These are phyloP conservation scores for Phaenicophaeus curvirostris DNA, from an alignment of 2,797 vertebrate species.

Conservation along the genomic window DNA sequence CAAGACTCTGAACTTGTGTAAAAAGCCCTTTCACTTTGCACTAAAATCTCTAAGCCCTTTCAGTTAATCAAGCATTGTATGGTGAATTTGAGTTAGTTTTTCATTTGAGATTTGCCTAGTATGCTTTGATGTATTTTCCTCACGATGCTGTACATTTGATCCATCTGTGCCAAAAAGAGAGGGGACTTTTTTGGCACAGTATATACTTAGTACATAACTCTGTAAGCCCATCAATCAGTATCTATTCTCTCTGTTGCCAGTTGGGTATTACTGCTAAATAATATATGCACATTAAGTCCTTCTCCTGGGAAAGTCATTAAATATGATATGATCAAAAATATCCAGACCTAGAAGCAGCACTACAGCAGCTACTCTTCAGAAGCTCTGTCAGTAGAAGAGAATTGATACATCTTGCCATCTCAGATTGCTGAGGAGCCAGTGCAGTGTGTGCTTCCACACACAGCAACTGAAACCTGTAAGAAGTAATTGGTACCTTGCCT, in stretches of 20 bases:
- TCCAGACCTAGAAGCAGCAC: neutral
- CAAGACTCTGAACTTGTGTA: neutral
- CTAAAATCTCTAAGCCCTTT: neutral
- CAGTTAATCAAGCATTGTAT: neutral
- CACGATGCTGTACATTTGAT: neutral
- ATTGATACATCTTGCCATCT: neutral
- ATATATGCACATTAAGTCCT: neutral
- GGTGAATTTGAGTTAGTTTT: neutral
- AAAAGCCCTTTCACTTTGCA: neutral
- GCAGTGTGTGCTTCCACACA: accelerated
- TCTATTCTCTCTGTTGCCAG: neutral
- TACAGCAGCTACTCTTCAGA: neutral
- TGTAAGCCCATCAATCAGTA: neutral
- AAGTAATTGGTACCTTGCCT: neutral
- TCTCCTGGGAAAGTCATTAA: neutral
- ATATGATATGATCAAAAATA: neutral
- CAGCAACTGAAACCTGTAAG: neutral
- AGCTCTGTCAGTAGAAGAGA: neutral
- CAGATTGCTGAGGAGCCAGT: neutral
- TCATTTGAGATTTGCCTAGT: neutral
- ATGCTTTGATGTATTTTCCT: neutral
- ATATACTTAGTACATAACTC: neutral
- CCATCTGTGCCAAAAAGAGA: neutral
- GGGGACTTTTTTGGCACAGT: neutral
- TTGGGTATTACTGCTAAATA: neutral